Base-by-base conservation (phyloP, 37 sponge, comb jelly and placozoan genomes). In the Crambe crambe region DNA sequence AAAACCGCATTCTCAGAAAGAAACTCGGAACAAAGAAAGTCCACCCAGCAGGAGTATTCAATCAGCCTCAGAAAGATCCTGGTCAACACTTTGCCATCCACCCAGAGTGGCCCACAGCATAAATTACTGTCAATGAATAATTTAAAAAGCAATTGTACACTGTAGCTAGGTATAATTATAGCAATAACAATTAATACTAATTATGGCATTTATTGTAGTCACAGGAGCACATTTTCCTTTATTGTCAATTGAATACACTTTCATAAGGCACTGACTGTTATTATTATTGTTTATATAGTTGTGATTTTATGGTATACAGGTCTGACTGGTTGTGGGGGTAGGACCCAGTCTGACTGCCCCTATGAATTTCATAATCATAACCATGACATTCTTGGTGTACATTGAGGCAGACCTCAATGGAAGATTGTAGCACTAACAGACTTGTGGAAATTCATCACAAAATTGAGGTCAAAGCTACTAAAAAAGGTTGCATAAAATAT, bases 51-150 rank as follows among this genome's bases (percentile, higher is more conserved):
- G 77, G 80, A 5, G 56, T 86, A 32, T 91, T 91, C 72, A 57
- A 63, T 27, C 78, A 73, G 41, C 86, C 92, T 2, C 76, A 86
- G 25, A 72, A 73, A 29, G 36, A 76, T 61, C 77, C 51, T 57
- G 92, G 92, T 32, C 79, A 83, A 43, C 92, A 91, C 78, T 91
- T 68, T 74, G 56, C 85, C 72, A 74, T 87, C 29, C 92, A 91
- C 68, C 92, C 87, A 35, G 92, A 91, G 77, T 91, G 92, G 92
- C 92, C 92, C 25, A 90, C 74, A 17, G 91, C 91, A 39, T 90
- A 77, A 85, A 56, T 10, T 26, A 36, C n/a, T n/a, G n/a, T n/a
- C n/a, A n/a, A n/a, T n/a, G 18, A 20, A 18, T 54, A 54, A 18
- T 18, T 18, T 20, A 20, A 54, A 18, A 20, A 54, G 18, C 56